These are phyloP conservation scores for Bryconaethiops microstoma DNA, from an alignment of 2,797 vertebrate genomes.

Conservation along the genomic window DNA sequence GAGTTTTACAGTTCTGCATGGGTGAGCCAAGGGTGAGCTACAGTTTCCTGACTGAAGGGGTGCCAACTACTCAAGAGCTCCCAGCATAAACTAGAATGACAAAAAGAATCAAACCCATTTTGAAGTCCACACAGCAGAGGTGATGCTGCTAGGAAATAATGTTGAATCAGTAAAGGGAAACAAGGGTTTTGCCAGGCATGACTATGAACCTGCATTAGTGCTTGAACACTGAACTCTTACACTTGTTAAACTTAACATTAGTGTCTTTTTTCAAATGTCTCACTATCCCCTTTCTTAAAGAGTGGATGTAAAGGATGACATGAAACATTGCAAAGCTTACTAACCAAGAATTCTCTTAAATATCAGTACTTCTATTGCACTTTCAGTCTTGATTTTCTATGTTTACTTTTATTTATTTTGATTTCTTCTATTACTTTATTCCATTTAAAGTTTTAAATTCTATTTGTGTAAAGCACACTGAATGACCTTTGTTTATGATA, in stretches of 20 bases:
- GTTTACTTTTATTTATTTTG: too few species aligned
- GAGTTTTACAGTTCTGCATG: neutral
- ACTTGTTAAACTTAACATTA: neutral
- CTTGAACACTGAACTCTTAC: neutral
- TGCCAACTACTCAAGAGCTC: neutral
- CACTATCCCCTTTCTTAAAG: neutral
- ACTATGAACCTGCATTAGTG: neutral
- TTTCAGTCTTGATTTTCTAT: too few species aligned
- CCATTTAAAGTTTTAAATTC: too few species aligned
- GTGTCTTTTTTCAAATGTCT: neutral
- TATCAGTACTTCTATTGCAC: too few species aligned
- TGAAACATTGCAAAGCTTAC: slow-evolving; percentile 24
- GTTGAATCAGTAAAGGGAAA: slow-evolving; percentile 12
- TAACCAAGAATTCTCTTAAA: slow-evolving; percentile 52
- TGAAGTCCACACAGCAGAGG: slow-evolving; percentile 15
- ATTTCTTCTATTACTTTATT: too few species aligned
- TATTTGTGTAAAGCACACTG: too few species aligned
- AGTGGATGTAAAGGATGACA: neutral
- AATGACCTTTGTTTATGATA: too few species aligned
- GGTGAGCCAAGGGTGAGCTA: neutral
- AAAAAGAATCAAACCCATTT: slow-evolving; percentile 20
- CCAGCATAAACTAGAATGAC: neutral
- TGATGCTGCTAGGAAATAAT: neutral
- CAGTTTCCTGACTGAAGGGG: neutral
- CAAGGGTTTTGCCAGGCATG: neutral